These are phyloP conservation scores for Heliconius ethilla DNA, from an alignment of 2,888 invertebrate genomes.

Conservation along the genomic window DNA sequence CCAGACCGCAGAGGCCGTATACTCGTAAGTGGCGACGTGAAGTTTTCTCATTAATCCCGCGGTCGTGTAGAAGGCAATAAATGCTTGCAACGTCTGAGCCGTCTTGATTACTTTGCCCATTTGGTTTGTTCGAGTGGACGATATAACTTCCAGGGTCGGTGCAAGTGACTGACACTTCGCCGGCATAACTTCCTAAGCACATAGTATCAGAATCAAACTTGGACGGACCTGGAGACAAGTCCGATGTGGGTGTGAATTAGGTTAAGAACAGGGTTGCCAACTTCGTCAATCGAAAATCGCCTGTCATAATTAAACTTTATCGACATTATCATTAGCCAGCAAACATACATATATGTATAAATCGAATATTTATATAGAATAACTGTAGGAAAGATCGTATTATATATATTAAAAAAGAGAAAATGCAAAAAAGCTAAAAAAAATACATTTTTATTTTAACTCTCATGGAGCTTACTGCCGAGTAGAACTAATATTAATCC, in stretches of 20 bases:
- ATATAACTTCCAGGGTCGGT: constrained; percentile 29
- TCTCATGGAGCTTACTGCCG: background rate
- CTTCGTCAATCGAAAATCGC: background rate
- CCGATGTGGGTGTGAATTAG: background rate
- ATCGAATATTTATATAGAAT: too few species aligned
- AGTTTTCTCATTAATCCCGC: constrained; percentile 42
- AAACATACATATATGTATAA: too few species aligned
- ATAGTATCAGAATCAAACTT: constrained; percentile 6
- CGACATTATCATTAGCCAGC: background rate
- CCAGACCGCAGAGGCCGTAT: constrained; percentile 30
- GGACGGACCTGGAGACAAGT: constrained; percentile 6
- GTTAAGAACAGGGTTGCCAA: background rate
- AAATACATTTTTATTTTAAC: background rate
- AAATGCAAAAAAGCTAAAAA: background rate
- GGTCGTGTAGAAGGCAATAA: constrained; percentile 37
- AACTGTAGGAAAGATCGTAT: background rate
- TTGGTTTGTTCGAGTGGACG: constrained; percentile 33
- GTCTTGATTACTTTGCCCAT: constrained; percentile 40
- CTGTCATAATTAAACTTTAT: background rate
- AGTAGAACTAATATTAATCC: constrained; percentile 6
- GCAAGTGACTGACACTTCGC: constrained; percentile 25
- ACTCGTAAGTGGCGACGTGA: constrained; percentile 27
- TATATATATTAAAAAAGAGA: background rate
- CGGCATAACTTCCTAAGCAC: constrained; percentile 6
- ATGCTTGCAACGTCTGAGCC: constrained; percentile 33